These are phyloP conservation scores for Ceriagrion tenellum DNA, from an alignment of 2,888 invertebrate genomes.

Conservation along the genomic window DNA sequence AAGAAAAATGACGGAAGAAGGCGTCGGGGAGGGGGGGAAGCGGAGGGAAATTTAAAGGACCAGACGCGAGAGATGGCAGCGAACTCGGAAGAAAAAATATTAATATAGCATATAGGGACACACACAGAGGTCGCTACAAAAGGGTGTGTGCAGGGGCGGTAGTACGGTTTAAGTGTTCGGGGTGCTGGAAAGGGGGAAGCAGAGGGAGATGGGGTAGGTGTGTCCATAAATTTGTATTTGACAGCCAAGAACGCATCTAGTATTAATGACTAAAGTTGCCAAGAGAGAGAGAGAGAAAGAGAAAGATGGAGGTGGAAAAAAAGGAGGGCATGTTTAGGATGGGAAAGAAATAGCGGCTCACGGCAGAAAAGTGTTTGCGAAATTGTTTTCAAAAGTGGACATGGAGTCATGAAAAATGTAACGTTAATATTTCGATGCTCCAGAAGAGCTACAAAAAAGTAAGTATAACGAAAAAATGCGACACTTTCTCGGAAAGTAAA, in stretches of 20 bases:
- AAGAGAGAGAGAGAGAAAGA: background rate
- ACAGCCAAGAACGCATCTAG: constrained; percentile 22
- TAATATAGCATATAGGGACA: no score
- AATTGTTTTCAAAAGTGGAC: background rate
- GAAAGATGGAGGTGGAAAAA: background rate
- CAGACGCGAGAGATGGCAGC: background rate
- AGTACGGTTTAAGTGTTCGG: background rate
- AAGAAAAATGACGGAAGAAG: background rate
- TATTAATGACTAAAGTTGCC: constrained; percentile 16
- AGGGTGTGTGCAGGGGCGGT: background rate
- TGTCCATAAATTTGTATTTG: background rate
- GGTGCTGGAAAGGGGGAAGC: background rate
- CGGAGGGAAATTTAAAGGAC: constrained; percentile 9
- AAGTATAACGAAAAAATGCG: background rate
- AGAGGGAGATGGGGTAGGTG: background rate
- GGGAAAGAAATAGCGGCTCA: constrained; percentile 9
- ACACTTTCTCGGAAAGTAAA: background rate
- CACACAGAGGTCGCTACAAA: background rate
- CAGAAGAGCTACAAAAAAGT: background rate
- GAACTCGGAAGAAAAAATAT: background rate
- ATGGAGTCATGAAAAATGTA: background rate
- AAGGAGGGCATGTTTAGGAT: background rate
- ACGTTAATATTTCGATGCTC: background rate
- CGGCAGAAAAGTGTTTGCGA: background rate
- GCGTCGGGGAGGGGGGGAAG: background rate